phyloP scores from a whole-genome alignment of 1,140 invertebrate species.

The Mactra quadrangularis region DNA sequence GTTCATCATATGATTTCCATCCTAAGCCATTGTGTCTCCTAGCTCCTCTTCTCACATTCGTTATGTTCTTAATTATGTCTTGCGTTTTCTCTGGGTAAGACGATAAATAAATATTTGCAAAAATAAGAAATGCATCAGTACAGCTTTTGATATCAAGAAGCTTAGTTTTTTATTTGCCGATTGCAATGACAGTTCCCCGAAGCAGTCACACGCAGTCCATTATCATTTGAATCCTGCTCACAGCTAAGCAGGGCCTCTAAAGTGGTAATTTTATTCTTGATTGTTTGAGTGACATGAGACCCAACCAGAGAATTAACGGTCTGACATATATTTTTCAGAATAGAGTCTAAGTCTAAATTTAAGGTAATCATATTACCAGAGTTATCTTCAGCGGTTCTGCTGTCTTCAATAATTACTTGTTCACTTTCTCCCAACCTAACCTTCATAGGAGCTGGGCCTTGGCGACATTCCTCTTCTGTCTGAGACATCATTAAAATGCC shows the following conservation, averaged over 20 bases:
- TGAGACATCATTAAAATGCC: no score
- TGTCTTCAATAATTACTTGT: no score
- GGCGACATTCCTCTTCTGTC: no score
- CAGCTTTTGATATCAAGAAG: not conserved
- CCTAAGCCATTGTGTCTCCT: not conserved
- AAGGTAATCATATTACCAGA: no score
- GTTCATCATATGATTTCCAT: constrained; percentile 36
- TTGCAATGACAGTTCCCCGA: not conserved
- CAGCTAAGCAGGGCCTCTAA: not conserved
- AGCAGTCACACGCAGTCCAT: not conserved
- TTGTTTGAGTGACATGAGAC: not conserved
- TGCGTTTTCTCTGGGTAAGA: not conserved
- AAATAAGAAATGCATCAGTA: constrained; percentile 48
- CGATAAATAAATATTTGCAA: not conserved
- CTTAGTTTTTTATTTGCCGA: not conserved
- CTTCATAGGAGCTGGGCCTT: no score
- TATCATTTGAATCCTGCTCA: not conserved
- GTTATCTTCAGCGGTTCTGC: no score
- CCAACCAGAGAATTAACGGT: no score
- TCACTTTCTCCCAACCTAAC: no score
- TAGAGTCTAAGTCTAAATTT: no score
- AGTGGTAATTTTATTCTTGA: constrained; percentile 3
- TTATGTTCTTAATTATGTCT: constrained; percentile 32
- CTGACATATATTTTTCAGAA: no score
- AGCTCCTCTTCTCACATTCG: not conserved